phyloP scores from a whole-genome alignment of 64 coral and sea anemone genomes.

The Acropora yongei region DNA sequence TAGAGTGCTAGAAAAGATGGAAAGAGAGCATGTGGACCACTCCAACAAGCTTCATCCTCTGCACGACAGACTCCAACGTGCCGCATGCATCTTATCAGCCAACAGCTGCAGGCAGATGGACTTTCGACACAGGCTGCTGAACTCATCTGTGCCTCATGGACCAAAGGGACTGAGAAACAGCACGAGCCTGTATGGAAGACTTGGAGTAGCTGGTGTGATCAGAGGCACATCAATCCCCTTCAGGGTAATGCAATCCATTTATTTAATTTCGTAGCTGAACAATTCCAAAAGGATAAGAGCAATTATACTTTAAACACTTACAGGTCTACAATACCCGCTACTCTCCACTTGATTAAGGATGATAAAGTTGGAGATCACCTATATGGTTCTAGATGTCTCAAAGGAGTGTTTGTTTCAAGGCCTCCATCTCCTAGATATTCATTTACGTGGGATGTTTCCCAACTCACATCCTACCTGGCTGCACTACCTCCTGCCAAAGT shows the following conservation, averaged over 20 bases:
- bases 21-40: not conserved
- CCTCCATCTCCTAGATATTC: conserved; percentile 24
- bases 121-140: conserved; percentile 7
- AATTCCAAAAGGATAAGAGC: no score
- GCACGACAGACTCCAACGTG: not conserved
- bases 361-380: conserved; percentile 7
- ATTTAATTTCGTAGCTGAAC: no score
- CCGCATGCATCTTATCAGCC: conserved; percentile 14
- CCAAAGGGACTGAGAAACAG: not conserved
- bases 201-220: no score
- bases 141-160: conserved; percentile 8
- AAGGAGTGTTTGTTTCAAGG: conserved; percentile 13
- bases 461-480: not conserved
- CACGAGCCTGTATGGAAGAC: no score
- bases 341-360: not conserved
- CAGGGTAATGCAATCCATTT: no score
- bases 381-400: not conserved
- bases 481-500: not conserved
- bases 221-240: no score
- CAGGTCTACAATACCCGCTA: not conserved
- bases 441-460: conserved; percentile 1
- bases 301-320: not conserved
- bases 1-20: not conserved
- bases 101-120: not conserved
- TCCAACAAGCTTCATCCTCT: not conserved